phyloP scores from a whole-genome alignment of 92 coral and sea anemone species.

The Heteractis magnifica region DNA sequence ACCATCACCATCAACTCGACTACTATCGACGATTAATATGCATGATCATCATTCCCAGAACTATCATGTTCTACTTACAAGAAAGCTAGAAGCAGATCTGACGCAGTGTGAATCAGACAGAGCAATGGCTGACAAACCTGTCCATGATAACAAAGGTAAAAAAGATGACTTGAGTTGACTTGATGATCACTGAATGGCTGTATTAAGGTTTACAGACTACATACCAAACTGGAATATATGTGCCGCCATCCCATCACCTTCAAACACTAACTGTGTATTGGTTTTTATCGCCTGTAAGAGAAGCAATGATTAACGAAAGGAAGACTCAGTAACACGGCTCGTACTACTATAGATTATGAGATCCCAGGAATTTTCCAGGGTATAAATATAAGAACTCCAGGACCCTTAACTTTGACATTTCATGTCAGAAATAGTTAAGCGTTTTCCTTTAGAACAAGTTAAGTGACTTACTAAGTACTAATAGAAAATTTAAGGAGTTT shows the following conservation, averaged over 20 bases:
- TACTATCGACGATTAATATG: background rate
- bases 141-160: background rate
- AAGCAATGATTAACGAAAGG: too few relatives aligned
- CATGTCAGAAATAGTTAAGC: too few relatives aligned
- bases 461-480: too few relatives aligned
- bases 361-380: too few relatives aligned
- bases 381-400: too few relatives aligned
- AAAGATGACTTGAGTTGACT: background rate
- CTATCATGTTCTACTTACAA: slow-evolving; percentile 58
- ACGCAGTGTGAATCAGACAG: slow-evolving; percentile 82
- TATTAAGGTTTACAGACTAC: slow-evolving; percentile 5
- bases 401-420: too few relatives aligned
- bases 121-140: slow-evolving; percentile 75
- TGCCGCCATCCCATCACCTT: slow-evolving; percentile 57
- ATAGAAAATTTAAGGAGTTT: too few relatives aligned
- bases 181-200: background rate
- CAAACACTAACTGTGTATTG: slow-evolving; percentile 82
- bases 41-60: background rate
- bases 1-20: background rate
- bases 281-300: slow-evolving; percentile 67
- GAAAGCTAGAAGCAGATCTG: slow-evolving; percentile 74
- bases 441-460: too few relatives aligned
- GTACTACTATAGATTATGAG: too few relatives aligned
- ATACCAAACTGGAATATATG: slow-evolving; percentile 92
- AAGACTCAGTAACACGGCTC: too few relatives aligned